Conservation (phyloP, 2,797 vertebrate genomes). For the Glyptemys insculpta region DNA sequence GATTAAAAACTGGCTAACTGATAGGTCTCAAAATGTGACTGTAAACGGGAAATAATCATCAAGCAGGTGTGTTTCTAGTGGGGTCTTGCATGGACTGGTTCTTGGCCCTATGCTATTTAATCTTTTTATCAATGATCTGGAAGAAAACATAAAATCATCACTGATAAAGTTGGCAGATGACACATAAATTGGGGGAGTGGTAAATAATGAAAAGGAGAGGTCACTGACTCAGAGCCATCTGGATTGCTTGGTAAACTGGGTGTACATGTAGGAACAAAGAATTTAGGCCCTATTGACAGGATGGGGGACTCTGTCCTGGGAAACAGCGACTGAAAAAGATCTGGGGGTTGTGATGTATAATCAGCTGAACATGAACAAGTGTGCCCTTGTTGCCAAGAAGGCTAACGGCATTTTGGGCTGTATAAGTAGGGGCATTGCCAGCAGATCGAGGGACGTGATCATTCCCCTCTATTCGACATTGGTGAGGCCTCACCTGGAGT, state of each 20-base stretch:
- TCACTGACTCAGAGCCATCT: not conserved
- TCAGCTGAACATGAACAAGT: not conserved
- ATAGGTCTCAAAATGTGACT: not conserved
- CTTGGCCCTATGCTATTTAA: not conserved
- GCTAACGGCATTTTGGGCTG: no score
- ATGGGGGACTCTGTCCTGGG: not conserved
- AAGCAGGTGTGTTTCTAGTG: not conserved
- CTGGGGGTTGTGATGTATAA: not conserved
- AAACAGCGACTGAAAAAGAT: not conserved
- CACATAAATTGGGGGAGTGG: not conserved
- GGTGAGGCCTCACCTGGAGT: no score
- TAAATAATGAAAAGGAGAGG: not conserved
- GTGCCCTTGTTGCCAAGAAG: no score
- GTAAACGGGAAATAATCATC: not conserved
- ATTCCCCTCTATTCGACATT: no score
- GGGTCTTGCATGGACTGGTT: not conserved
- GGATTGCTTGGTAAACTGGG: not conserved
- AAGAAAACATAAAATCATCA: not conserved
- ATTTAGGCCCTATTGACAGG: not conserved
- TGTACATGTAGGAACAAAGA: not conserved
- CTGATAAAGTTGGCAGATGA: not conserved
- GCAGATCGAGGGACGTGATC: no score
- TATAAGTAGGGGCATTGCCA: no score
- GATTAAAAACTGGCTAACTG: not conserved
- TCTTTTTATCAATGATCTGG: not conserved